These are phyloP conservation scores for Limnephilus rhombicus DNA, from an alignment of 2,888 invertebrate species.

Conservation along the genomic window DNA sequence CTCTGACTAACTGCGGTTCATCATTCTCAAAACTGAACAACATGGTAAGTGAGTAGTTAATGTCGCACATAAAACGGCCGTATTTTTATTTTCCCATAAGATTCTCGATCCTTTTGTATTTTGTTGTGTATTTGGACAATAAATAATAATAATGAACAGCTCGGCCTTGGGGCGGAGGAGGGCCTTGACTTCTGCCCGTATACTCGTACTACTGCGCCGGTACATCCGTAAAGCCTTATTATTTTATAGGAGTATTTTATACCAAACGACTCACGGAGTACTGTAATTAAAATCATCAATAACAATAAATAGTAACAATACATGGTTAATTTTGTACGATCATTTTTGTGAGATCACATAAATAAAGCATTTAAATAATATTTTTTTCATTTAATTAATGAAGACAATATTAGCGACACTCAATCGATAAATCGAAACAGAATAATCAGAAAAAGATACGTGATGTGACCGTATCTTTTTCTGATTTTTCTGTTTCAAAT, in stretches of 20 bases:
- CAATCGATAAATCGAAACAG: too few relatives aligned
- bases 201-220: not conserved
- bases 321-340: not conserved
- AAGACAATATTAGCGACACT: too few relatives aligned
- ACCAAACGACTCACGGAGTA: slow-evolving; percentile 24
- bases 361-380: not conserved
- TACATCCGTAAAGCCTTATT: slow-evolving; percentile 19
- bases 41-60: not conserved
- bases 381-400: not conserved
- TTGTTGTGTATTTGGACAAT: slow-evolving; percentile 18
- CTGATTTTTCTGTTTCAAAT: too few relatives aligned
- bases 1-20: not conserved
- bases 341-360: not conserved
- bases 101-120: slow-evolving; percentile 35
- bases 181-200: slow-evolving; percentile 43
- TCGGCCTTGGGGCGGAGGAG: slow-evolving; percentile 24
- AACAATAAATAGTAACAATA: not conserved
- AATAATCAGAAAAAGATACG: too few relatives aligned
- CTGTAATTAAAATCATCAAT: slow-evolving; percentile 38
- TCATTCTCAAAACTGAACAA: not conserved
- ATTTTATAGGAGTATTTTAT: not conserved
- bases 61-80: slow-evolving; percentile 27
- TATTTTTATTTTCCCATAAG: slow-evolving; percentile 27
- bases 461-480: too few relatives aligned
- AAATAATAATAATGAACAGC: slow-evolving; percentile 12